Evolutionary conservation across 2,797 vertebrate species (phyloP).

Genomic region (Oceanodroma leucorhoa): DNA sequence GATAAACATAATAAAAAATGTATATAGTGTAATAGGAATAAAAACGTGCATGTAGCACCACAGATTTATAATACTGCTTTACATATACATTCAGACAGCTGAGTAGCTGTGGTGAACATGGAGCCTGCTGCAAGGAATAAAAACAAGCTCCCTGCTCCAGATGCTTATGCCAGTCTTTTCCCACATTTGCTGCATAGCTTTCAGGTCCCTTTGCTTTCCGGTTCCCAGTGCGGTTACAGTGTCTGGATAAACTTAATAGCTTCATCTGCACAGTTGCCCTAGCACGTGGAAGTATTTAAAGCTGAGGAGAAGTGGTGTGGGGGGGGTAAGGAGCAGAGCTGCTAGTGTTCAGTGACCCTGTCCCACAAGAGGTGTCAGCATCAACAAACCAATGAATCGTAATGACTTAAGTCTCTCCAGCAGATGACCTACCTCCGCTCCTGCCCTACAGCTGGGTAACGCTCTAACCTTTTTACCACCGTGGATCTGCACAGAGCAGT

Average conservation of each 20-base stretch:
- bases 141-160: neutral
- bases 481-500: neutral
- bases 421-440: neutral
- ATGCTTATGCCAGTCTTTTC: neutral
- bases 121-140: constrained; percentile 36
- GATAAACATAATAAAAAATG: constrained; percentile 69
- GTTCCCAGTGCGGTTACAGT: neutral
- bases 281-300: neutral
- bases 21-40: constrained; percentile 64
- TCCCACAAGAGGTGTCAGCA: neutral
- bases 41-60: constrained; percentile 42
- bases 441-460: neutral
- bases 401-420: neutral
- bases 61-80: constrained; percentile 54
- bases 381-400: neutral
- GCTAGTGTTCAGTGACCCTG: neutral
- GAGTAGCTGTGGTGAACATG: neutral
- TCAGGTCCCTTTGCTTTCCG: neutral
- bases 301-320: neutral
- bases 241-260: neutral
- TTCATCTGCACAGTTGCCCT: neutral
- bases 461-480: neutral
- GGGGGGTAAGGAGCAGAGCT: neutral
- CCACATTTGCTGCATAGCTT: neutral
- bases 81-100: constrained; percentile 46